Evolutionary conservation across 2,888 invertebrate species (phyloP), one percentile per base, ranked within the genome.

Genomic region (Phlogophora meticulosa): DNA sequence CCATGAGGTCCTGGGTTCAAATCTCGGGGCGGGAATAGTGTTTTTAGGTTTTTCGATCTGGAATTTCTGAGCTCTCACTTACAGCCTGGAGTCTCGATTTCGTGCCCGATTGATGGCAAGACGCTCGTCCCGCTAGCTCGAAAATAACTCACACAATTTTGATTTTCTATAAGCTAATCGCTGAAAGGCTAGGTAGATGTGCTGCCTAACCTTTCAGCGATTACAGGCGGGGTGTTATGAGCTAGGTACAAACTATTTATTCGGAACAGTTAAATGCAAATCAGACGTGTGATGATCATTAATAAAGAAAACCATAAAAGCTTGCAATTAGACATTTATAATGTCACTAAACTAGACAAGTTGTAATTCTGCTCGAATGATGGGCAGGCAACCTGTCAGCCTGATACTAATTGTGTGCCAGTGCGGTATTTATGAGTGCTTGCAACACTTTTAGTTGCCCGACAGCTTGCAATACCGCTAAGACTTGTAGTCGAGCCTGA

Each of bases 201-300:
- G n/a, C 28, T 28, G 5, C 5, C 28, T 28, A 28, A 28, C 28
- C 28, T 28, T 28, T 28, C 28, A 28, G 4, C 2, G 28, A 5
- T 28, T 28, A 28, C 2, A 28, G 28, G 28, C 28, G 5, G n/a
- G n/a, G 5, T 28, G 28, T 28, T 5, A 28, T 28, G 15, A 17
- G 34, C 9, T 46, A 20, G 20, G 57, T n/a, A 13, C 20, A 3
- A 57, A 13, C 28, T 49, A 62, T 65, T 61, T 57, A 61, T 61
- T 66, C 34, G 64, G 57, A 70, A 74, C 71, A 57, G 83, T 69
- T 59, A 69, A 62, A 69, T 76, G 70, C 38, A 76, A 75, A 79
- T 75, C 28, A 55, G 58, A n/a, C 28, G 43, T 51, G 48, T 45
- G 49, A 78, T 75, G 45, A 59, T 56, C 45, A 59, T 65, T 73